Evolutionary conservation across 2,113 vertebrate genomes (phyloP), one percentile per base, ranked within the genome.

Genomic region (Oceanodroma tethys): DNA sequence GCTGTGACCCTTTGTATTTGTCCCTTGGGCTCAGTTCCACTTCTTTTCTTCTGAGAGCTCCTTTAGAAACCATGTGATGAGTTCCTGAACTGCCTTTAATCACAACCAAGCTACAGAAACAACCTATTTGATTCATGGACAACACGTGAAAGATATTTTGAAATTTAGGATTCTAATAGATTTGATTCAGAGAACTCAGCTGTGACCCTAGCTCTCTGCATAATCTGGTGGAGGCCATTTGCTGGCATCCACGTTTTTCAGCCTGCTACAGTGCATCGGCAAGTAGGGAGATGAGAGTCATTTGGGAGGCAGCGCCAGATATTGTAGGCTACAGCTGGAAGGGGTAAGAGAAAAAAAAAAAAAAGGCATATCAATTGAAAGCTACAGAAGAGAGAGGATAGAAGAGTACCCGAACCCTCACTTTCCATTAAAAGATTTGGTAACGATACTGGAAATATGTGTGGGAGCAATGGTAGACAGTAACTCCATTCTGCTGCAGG

Each of bases 321-420:
- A 36, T 3, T 40, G 15, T 3, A 73, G 70, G 21, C 9, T 72
- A 56, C 14, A 72, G 21, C 16, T 84, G 65, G 68, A 81, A 74
- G 7, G 5, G 2, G 6, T 45, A 32, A 62, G 25, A 89, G 40
- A 6, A 21, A 20, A 26, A 26, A 67, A 29, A 25, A 47, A 56
- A 52, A 90, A 52, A 40, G 7, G 5, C 36, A 8, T 53, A n/a
- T 58, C 29, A n/a, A 0, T 36, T 86, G 21, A 43, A 76, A 70
- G 56, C 40, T 47, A 20, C n/a, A 76, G 36, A 83, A 40, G 5
- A 42, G 34, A 62, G 42, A 68, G 23, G 30, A 16, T 26, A 73
- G 15, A 42, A 42, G 2, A 74, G 21, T 52, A 58, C 5, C 15
- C 0, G 0, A 62, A 45, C 8, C 12, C 13, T 67, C 45, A 18